Base-by-base conservation (phyloP, 1,140 invertebrate species). In the Penaeus indicus region DNA sequence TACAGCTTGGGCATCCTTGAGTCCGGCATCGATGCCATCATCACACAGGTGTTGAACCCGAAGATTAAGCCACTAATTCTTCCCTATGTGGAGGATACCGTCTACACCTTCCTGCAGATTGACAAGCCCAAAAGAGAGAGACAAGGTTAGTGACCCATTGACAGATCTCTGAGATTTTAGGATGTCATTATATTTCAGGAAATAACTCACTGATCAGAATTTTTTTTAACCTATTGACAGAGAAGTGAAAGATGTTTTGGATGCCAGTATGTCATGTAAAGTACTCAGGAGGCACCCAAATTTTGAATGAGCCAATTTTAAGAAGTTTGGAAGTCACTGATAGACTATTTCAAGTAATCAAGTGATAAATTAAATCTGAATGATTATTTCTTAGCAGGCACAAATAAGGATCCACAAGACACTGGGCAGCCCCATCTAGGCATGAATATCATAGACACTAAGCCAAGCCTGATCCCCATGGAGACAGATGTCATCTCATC, bases 41-140 rank as follows among this genome's bases (percentile, higher is more conserved):
- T 98, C 0, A 97, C 98, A 93, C 97, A 99, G 94, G 97, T 98
- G 0, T 97, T 99, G 0, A 97, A 98, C 93, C 97, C 97, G 7
- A 98, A 98, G 94, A 96, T 98, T 11, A 95, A 96, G 90, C 91
- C 93, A 54, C 95, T 97, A 4, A 98, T 98, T 92, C 95, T 97
- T 92, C 96, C 97, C 13, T 96, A 97, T 94, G 97, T 98, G 78
- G 97, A 98, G 93, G 96, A 97, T 92, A 95, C 97, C 19, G 96
- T 98, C 0, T 98, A 97, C 92, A 96, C 96, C 92, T 97, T 96
- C 92, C 93, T 98, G n/a, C 97, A 97, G 38, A 95, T 98, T 78
- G 95, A 96, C 89, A 94, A 94, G 90, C 95, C 95, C 22, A 91
- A 91, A 75, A 67, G 86, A 64, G 88, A 89, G 93, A 93, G 81